Evolutionary conservation across 2,888 invertebrate genomes (phyloP).

Genomic region (Mayetiola destructor): DNA sequence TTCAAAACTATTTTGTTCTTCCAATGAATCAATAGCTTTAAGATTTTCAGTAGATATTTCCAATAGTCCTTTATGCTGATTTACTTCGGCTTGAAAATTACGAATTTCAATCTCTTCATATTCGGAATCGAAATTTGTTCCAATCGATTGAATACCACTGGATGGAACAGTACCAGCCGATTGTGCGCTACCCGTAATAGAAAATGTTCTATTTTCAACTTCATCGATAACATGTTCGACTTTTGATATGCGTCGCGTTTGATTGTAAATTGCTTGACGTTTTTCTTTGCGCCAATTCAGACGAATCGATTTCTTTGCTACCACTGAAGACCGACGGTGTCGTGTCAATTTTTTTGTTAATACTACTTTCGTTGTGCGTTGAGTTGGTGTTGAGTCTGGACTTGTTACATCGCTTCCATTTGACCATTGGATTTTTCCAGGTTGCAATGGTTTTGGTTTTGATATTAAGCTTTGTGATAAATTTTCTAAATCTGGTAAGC

Average conservation of each 20-base stretch:
- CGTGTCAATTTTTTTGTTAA: neutral
- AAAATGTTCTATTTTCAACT: neutral
- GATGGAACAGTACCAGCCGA: no score
- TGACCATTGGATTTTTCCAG: neutral
- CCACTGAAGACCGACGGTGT: neutral
- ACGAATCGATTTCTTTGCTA: neutral
- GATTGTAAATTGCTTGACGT: neutral
- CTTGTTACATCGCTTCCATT: neutral
- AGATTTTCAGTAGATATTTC: no score
- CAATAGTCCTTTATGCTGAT: neutral
- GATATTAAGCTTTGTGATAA: neutral
- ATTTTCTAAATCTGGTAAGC: neutral
- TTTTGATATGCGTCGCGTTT: neutral
- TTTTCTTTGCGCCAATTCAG: neutral
- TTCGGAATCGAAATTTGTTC: neutral
- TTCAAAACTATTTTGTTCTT: neutral
- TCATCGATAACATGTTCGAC: neutral
- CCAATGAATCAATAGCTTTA: neutral
- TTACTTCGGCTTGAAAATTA: neutral
- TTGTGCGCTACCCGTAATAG: neutral
- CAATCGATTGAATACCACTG: neutral
- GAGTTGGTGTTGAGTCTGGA: neutral
- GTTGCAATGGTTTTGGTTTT: neutral
- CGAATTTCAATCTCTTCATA: neutral
- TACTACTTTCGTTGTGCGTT: neutral